Evolutionary conservation across 2,797 vertebrate genomes (phyloP).

Genomic region (Salarias fasciatus): DNA sequence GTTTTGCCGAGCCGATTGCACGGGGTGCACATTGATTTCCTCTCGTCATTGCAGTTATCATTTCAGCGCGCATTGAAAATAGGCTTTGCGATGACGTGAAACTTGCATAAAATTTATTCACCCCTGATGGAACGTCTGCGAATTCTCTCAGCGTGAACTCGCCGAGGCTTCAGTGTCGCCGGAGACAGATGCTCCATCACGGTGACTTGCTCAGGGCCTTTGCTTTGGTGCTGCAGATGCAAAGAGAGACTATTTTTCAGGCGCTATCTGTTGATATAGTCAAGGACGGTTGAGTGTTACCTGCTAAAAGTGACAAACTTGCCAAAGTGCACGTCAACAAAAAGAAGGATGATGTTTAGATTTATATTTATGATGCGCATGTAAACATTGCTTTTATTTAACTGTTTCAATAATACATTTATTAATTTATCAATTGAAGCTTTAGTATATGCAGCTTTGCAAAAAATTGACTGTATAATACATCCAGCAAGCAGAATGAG

Average conservation of each 20-base stretch:
- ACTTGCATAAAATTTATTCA: slow-evolving; percentile 5
- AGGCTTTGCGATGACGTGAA: neutral
- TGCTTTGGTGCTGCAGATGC: neutral
- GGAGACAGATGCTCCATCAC: neutral
- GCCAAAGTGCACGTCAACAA: no score
- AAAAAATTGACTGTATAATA: no score
- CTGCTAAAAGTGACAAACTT: neutral
- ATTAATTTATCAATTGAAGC: no score
- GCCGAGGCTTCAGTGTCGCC: neutral
- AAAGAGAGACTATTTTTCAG: neutral
- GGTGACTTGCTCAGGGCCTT: no score
- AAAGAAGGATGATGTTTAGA: no score
- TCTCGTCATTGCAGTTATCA: slow-evolving; percentile 21
- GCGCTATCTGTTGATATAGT: neutral
- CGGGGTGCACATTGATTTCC: slow-evolving; percentile 12
- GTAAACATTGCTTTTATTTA: no score
- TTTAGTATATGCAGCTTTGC: no score
- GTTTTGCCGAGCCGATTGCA: slow-evolving; percentile 12
- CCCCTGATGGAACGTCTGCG: no score
- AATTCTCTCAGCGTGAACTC: neutral
- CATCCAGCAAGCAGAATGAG: no score
- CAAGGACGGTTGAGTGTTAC: slow-evolving; percentile 3
- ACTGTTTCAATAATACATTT: no score
- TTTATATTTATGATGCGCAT: no score
- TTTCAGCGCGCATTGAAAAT: slow-evolving; percentile 11